Conservation (phyloP, 2,888 invertebrate genomes). For the Andricus curvator region DNA sequence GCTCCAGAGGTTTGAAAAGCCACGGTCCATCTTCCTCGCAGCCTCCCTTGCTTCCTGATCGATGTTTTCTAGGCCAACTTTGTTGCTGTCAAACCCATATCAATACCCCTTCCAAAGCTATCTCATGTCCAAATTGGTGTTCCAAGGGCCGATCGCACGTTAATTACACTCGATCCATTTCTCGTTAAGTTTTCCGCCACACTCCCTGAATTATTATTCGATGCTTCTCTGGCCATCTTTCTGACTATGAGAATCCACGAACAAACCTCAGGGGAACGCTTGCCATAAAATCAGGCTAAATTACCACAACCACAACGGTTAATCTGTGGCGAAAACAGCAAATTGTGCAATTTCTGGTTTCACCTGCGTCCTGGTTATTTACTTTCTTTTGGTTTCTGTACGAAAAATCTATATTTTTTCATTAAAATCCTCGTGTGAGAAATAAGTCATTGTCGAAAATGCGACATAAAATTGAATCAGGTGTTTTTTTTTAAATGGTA, state of each 20-base stretch:
- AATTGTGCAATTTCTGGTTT: not conserved
- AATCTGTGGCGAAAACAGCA: not conserved
- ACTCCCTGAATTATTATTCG: conserved; percentile 4
- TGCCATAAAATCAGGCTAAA: not conserved
- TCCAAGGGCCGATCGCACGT: conserved; percentile 1
- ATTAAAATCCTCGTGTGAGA: not conserved
- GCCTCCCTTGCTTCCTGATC: not conserved
- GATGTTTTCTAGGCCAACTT: conserved; percentile 20
- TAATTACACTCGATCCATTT: conserved; percentile 16
- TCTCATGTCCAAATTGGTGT: not conserved
- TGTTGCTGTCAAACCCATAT: conserved; percentile 23
- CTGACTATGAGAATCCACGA: not conserved
- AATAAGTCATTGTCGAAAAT: not conserved
- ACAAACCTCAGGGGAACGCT: conserved; percentile 1
- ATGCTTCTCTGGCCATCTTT: not conserved
- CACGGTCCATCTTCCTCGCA: not conserved
- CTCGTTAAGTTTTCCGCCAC: not conserved
- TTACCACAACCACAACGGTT: not conserved
- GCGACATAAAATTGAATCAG: too few relatives aligned
- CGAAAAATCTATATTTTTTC: not conserved
- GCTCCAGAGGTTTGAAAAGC: not conserved
- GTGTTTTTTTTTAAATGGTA: too few relatives aligned
- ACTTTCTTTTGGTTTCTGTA: not conserved
- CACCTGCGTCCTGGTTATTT: not conserved
- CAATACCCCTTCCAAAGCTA: not conserved